Evolutionary conservation across 2,113 vertebrate genomes (phyloP).

Genomic region (Rhombomys opimus): DNA sequence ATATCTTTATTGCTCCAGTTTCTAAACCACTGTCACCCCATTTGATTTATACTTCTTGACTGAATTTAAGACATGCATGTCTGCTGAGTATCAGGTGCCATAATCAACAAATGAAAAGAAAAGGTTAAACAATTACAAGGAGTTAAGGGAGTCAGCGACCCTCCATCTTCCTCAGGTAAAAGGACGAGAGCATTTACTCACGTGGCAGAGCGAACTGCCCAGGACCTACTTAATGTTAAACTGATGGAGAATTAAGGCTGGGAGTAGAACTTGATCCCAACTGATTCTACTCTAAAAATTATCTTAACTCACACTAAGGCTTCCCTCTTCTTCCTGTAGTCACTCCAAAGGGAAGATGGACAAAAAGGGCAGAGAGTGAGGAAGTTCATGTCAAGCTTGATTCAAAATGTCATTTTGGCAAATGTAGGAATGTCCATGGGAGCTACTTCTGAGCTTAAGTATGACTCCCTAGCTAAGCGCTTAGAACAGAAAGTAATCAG

Average conservation of each 20-base stretch:
- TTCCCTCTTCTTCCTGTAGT: not conserved
- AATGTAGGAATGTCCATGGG: not conserved
- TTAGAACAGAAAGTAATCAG: not conserved
- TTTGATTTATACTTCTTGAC: conserved; percentile 8
- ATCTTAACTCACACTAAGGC: not conserved
- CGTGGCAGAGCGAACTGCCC: not conserved
- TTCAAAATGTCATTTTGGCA: not conserved
- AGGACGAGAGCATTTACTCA: not conserved
- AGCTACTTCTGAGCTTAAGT: not conserved
- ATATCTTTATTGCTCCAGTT: not conserved
- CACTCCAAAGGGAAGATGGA: not conserved
- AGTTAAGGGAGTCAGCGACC: not conserved
- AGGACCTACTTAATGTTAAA: not conserved
- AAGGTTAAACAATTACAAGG: conserved; percentile 11
- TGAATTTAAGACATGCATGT: not conserved
- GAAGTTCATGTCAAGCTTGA: not conserved
- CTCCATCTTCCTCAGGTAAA: not conserved
- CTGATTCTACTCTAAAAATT: not conserved
- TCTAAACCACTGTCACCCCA: not conserved
- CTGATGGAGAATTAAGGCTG: conserved; percentile 33
- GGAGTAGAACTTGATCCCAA: not conserved
- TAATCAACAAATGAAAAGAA: not conserved
- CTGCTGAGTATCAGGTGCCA: not conserved
- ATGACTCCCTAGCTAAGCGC: not conserved
- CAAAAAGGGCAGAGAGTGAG: not conserved